Base-by-base conservation (phyloP, 2,888 invertebrate genomes). In the Odontocolon sp. region DNA sequence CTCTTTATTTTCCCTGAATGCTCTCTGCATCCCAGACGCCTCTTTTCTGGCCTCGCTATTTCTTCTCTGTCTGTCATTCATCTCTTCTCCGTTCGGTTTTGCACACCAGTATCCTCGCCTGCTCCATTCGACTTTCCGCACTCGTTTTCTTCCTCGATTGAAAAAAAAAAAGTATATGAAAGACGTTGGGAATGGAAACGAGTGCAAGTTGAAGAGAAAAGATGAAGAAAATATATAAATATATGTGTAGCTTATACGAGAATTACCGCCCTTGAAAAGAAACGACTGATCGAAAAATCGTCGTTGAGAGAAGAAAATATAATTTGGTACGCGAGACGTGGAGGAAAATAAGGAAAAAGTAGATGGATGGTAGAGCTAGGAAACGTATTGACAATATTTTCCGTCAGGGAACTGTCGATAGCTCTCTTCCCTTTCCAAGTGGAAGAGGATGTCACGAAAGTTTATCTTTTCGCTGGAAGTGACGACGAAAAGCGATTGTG, bases 11-110 rank as follows among this genome's bases (percentile, higher is more conserved):
- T 61, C 38, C 70, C 21, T 56, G 56, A 52, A 66, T 59, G 66
- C 40, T 16, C 45, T 40, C 23, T 57, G 47, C 72, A 66, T 64
- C 64, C 64, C 57, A 50, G 33, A 33, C 63, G 26, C 31, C 8
- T 42, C 59, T 8, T 56, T 64, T 61, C 18, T 69, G 31, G 5
- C 64, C 33, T 42, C 63, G 11, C 40, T 56, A n/a, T 72, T 59
- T 57, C 52, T 63, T 77, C 45, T 71, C 79, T 69, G 75, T 50
- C 79, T 68, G 61, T 61, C 74, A 76, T 76, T 71, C 76, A 76
- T 71, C 40, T 61, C 23, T 28, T 47, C 45, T 59, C 70, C 76
- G 66, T 76, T 71, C 69, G 70, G 66, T 70, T 74, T 69, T 61
- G 69, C 69, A 74, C 64, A 74, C 68, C 52, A 23, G 36, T 42